Conservation (phyloP, 2,113 vertebrate genomes). For the Nothobranchius furzeri region DNA sequence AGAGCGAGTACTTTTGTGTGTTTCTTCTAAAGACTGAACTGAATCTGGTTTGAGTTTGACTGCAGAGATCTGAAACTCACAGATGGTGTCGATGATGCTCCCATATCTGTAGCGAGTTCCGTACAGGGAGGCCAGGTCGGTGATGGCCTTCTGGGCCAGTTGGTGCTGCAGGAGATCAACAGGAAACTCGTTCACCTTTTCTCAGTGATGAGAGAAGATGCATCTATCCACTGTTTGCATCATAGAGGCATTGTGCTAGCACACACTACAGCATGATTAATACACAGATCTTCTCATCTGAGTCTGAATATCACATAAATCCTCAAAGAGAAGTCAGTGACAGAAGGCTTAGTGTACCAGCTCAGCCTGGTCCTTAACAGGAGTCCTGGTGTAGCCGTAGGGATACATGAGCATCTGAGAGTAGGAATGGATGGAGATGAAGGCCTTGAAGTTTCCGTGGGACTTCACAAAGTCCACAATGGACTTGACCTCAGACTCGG, state of each 20-base stretch:
- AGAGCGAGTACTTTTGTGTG: no score
- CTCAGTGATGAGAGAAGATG: no score
- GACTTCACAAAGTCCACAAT: slow-evolving; percentile 90
- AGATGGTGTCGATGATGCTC: slow-evolving; percentile 90
- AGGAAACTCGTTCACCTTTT: not conserved
- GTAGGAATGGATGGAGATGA: slow-evolving; percentile 94
- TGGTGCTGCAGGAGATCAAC: slow-evolving; percentile 72
- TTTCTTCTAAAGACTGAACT: no score
- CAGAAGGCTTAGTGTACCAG: slow-evolving; percentile 79
- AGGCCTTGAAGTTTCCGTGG: slow-evolving; percentile 89
- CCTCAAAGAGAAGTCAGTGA: not conserved
- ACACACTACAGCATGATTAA: no score
- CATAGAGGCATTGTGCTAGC: no score
- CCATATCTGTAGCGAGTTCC: slow-evolving; percentile 85
- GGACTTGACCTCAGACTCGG: slow-evolving; percentile 89
- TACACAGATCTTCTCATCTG: no score
- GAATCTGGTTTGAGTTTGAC: no score
- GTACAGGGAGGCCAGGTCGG: slow-evolving; percentile 83
- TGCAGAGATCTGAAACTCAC: slow-evolving; percentile 77
- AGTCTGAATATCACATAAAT: not conserved
- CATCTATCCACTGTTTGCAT: no score
- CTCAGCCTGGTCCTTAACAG: slow-evolving; percentile 72
- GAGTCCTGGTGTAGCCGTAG: slow-evolving; percentile 82
- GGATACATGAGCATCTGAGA: slow-evolving; percentile 95
- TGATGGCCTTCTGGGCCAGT: slow-evolving; percentile 81